phyloP scores from a whole-genome alignment of 1,140 invertebrate species.

The Pogonomyrmex barbatus region DNA sequence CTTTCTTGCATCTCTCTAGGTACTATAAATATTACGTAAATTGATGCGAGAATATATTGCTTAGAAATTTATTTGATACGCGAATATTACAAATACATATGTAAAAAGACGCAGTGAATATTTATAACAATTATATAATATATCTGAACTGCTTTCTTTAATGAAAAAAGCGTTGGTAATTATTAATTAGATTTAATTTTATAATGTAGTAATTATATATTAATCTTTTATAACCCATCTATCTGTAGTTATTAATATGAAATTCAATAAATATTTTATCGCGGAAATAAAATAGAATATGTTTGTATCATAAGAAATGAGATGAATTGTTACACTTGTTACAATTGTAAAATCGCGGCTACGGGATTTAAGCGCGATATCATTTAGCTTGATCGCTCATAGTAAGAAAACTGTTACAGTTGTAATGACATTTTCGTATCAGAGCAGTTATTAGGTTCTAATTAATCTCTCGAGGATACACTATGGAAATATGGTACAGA shows the following conservation, averaged over 20 bases:
- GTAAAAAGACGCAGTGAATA: neutral
- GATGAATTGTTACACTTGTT: neutral
- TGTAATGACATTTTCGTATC: neutral
- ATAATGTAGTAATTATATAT: neutral
- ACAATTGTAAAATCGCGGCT: neutral
- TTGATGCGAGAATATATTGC: no score
- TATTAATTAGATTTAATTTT: conserved; percentile 11
- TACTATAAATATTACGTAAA: no score
- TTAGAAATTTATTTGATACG: no score
- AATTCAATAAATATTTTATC: conserved; percentile 8
- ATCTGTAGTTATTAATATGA: neutral
- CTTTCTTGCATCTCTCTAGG: no score
- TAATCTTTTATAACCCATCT: neutral
- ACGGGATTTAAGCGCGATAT: neutral
- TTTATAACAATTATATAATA: neutral
- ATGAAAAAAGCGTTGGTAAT: neutral
- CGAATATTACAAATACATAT: no score
- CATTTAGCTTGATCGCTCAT: neutral
- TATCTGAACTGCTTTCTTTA: neutral
- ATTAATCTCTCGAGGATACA: neutral
- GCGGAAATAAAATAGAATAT: neutral
- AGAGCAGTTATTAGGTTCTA: neutral
- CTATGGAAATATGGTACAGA: neutral
- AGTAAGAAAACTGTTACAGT: neutral
- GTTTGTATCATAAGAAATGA: neutral